Evolutionary conservation across 2,888 invertebrate species (phyloP).

Genomic region (Campoletis raptor): DNA sequence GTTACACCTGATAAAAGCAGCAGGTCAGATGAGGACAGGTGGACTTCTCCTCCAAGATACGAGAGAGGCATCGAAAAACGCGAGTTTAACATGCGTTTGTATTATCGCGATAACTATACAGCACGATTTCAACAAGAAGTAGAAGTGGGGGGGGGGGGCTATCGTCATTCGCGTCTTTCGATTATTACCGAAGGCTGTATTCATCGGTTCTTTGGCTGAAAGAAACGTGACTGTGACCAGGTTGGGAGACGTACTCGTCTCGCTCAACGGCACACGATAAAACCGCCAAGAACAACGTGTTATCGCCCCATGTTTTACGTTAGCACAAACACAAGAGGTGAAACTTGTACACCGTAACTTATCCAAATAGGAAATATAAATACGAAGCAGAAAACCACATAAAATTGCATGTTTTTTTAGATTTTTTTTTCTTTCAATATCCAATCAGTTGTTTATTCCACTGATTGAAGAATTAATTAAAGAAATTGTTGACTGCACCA

Average conservation of each 20-base stretch:
- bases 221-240: slow-evolving; percentile 36
- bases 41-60: slow-evolving; percentile 27
- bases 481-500: not conserved
- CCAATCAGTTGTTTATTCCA: not conserved
- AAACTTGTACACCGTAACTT: not conserved
- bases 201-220: slow-evolving; percentile 36
- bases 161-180: slow-evolving; percentile 49
- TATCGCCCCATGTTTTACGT: slow-evolving; percentile 45
- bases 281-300: slow-evolving; percentile 36
- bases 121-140: not conserved
- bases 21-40: slow-evolving; percentile 55
- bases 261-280: slow-evolving; percentile 56
- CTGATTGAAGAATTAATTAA: not conserved
- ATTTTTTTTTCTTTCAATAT: not conserved
- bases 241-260: slow-evolving; percentile 47
- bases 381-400: not conserved
- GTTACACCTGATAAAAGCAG: slow-evolving; percentile 55
- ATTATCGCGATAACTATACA: slow-evolving; percentile 51
- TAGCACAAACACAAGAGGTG: slow-evolving; percentile 7
- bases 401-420: not conserved
- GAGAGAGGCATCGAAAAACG: slow-evolving; percentile 46
- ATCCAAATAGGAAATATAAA: not conserved
- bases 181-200: slow-evolving; percentile 41
- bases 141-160: slow-evolving; percentile 40
- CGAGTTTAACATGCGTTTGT: slow-evolving; percentile 38